Evolutionary conservation across 2,113 vertebrate genomes (phyloP).

Genomic region (Chaenocephalus aceratus): DNA sequence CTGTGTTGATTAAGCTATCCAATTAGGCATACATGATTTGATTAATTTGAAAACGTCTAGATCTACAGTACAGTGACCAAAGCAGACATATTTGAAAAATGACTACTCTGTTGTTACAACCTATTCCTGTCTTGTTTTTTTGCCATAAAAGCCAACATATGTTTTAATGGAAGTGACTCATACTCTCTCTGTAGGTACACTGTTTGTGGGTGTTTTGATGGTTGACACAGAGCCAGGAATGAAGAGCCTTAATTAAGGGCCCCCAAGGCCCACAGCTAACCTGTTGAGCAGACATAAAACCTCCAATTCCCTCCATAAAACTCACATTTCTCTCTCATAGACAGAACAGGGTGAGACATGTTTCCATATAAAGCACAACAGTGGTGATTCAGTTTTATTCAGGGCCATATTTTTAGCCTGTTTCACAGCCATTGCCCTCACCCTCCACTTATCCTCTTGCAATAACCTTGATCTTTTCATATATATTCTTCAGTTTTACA

Average conservation of each 20-base stretch:
- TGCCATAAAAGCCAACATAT: background rate
- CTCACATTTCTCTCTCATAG: slow-evolving; percentile 13
- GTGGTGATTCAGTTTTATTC: slow-evolving; percentile 16
- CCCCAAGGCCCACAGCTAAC: slow-evolving; percentile 13
- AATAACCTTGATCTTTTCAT: slow-evolving; percentile 25
- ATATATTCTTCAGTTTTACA: slow-evolving; percentile 8
- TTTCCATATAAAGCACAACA: slow-evolving; percentile 19
- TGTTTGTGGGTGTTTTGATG: slow-evolving; percentile 18
- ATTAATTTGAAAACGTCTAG: background rate
- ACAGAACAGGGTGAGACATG: slow-evolving; percentile 4
- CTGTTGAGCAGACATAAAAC: slow-evolving; percentile 35
- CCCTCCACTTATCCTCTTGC: background rate
- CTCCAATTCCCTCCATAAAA: slow-evolving; percentile 30
- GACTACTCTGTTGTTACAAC: background rate
- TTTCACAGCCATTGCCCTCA: background rate
- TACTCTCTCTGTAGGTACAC: slow-evolving; percentile 15
- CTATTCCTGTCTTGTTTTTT: background rate
- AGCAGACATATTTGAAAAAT: background rate
- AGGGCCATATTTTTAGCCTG: background rate
- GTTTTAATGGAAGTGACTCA: slow-evolving; percentile 17
- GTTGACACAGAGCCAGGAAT: slow-evolving; percentile 48
- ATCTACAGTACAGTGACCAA: background rate
- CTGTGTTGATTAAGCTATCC: slow-evolving; percentile 22
- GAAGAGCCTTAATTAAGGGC: slow-evolving; percentile 45
- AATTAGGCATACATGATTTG: slow-evolving; percentile 5